These are phyloP conservation scores for Scrobipalpa atriplicella DNA, from an alignment of 2,888 invertebrate species.

Conservation along the genomic window DNA sequence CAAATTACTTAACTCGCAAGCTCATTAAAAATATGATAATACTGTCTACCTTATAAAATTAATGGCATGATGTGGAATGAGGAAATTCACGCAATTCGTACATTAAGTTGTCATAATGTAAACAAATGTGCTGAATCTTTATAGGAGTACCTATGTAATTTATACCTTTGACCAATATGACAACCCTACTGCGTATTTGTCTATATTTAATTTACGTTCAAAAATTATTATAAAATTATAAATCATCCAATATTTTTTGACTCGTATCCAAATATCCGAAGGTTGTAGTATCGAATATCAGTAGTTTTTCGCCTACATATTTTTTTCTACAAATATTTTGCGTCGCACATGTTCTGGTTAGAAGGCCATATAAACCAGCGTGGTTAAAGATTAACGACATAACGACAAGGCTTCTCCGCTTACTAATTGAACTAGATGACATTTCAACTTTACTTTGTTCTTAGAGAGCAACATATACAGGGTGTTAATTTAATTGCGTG, in stretches of 20 bases:
- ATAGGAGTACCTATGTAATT: neutral
- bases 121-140: slow-evolving; percentile 13
- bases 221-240: neutral
- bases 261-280: neutral
- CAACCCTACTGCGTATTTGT: neutral
- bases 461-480: neutral
- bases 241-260: neutral
- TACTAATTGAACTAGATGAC: slow-evolving; percentile 1
- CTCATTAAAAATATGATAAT: slow-evolving; percentile 45
- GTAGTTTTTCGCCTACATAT: slow-evolving; percentile 14
- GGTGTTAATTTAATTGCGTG: too few species aligned
- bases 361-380: neutral
- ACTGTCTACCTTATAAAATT: slow-evolving; percentile 32
- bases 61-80: slow-evolving; percentile 48
- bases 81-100: slow-evolving; percentile 40
- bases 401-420: neutral
- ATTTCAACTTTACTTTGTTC: neutral
- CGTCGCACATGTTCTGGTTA: neutral
- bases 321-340: neutral
- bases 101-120: slow-evolving; percentile 23
- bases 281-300: slow-evolving; percentile 7
- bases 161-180: neutral
- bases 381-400: slow-evolving; percentile 3
- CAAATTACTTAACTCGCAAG: slow-evolving; percentile 41
- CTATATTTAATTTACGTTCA: neutral